Evolutionary conservation across 2,888 invertebrate genomes (phyloP).

Genomic region (Aspidapion aeneum): DNA sequence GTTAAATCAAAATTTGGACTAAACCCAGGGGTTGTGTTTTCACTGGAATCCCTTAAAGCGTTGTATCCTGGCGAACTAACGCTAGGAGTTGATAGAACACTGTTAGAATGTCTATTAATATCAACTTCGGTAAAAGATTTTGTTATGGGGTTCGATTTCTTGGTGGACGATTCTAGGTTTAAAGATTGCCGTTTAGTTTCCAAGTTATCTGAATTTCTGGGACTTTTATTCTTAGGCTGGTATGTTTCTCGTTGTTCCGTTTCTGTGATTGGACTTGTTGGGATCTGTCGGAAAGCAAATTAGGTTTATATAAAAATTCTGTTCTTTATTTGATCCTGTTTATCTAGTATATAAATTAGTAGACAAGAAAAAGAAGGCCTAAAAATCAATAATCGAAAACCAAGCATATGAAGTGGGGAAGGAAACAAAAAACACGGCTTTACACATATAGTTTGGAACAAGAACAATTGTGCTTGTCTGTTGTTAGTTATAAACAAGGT

Average conservation of each 20-base stretch:
- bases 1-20: slow-evolving; percentile 37
- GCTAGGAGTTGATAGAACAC: slow-evolving; percentile 39
- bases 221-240: slow-evolving; percentile 46
- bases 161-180: slow-evolving; percentile 36
- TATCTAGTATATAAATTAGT: too few relatives aligned
- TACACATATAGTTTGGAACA: too few relatives aligned
- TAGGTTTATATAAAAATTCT: too few relatives aligned
- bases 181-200: slow-evolving; percentile 42
- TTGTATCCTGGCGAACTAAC: slow-evolving; percentile 45
- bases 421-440: too few relatives aligned
- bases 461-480: too few relatives aligned
- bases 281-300: neutral
- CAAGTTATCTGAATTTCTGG: slow-evolving; percentile 41
- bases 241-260: slow-evolving; percentile 33
- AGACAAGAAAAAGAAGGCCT: too few relatives aligned
- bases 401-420: too few relatives aligned
- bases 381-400: too few relatives aligned
- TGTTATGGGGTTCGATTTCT: slow-evolving; percentile 29
- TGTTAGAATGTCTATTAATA: slow-evolving; percentile 35
- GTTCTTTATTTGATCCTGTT: too few relatives aligned
- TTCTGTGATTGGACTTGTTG: slow-evolving; percentile 15
- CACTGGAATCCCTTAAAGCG: slow-evolving; percentile 41
- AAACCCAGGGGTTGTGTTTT: slow-evolving; percentile 41
- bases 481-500: too few relatives aligned
- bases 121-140: slow-evolving; percentile 45